phyloP scores from a whole-genome alignment of 2,888 invertebrate genomes.

The Oscheius sp. region DNA sequence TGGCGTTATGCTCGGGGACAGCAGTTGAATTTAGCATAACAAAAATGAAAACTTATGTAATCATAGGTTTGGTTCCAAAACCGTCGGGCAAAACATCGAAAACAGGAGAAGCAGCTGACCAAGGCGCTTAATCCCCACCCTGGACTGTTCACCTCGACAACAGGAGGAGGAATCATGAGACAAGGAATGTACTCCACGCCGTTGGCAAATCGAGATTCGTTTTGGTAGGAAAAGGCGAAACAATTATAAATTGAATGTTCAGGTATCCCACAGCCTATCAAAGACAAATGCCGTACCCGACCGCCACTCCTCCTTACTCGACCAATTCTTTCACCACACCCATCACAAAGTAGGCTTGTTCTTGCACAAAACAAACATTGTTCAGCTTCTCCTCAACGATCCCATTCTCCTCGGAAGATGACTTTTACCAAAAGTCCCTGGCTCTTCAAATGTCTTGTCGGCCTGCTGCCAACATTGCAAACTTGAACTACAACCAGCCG shows the following conservation, averaged over 20 bases:
- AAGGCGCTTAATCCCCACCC: conserved; percentile 63
- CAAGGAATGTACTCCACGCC: conserved; percentile 57
- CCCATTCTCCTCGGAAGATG: conserved; percentile 61
- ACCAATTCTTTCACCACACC: conserved; percentile 58
- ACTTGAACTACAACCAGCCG: conserved; percentile 37
- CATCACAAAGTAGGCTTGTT: conserved; percentile 58
- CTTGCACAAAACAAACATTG: neutral
- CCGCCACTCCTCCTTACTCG: conserved; percentile 64
- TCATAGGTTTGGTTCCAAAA: conserved; percentile 73
- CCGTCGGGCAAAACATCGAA: conserved; percentile 68
- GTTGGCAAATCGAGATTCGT: conserved; percentile 45
- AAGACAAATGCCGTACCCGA: conserved; percentile 68
- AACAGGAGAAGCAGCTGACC: conserved; percentile 73
- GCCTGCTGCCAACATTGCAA: conserved; percentile 48
- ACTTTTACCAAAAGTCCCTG: conserved; percentile 64
- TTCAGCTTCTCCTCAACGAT: conserved; percentile 50
- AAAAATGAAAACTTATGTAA: neutral
- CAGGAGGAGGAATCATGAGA: conserved; percentile 51
- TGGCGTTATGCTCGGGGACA: neutral
- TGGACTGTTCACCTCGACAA: conserved; percentile 48
- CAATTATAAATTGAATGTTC: conserved; percentile 20
- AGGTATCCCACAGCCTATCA: conserved; percentile 65
- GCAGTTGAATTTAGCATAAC: neutral
- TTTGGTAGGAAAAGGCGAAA: conserved; percentile 38
- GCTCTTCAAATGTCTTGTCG: conserved; percentile 37